Conservation (phyloP, 1,140 invertebrate species). For the Muscidifurax raptorellus region DNA sequence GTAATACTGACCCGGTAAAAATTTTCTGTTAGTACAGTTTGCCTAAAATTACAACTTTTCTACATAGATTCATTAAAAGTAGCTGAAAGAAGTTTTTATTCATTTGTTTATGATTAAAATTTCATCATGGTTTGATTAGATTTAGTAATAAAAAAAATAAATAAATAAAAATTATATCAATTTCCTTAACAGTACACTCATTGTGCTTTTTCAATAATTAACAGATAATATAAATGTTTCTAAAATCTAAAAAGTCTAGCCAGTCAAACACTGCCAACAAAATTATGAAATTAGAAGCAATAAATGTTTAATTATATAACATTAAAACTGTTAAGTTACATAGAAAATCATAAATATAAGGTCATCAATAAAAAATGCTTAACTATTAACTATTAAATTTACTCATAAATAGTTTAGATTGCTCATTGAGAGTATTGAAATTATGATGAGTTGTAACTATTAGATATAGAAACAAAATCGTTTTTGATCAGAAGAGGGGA, state of each 20-base stretch:
- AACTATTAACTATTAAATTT: not conserved
- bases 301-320: not conserved
- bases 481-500: not conserved
- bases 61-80: constrained; percentile 43
- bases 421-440: not conserved
- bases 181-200: constrained; percentile 20
- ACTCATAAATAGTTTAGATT: not conserved
- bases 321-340: not conserved
- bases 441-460: not conserved
- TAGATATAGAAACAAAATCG: not conserved
- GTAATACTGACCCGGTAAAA: constrained; percentile 54
- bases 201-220: constrained; percentile 17
- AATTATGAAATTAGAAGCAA: not conserved
- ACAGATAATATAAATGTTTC: constrained; percentile 4
- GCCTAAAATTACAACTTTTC: constrained; percentile 47
- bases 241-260: constrained; percentile 34
- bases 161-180: not conserved
- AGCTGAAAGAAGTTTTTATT: constrained; percentile 50
- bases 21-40: constrained; percentile 54
- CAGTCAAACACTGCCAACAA: constrained; percentile 43
- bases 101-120: constrained; percentile 37
- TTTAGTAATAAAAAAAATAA: not conserved
- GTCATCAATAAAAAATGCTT: not conserved
- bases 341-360: not conserved
- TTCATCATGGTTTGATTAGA: constrained; percentile 34